Evolutionary conservation across 2,888 invertebrate species (phyloP).

Genomic region (Esperia sulphurella): DNA sequence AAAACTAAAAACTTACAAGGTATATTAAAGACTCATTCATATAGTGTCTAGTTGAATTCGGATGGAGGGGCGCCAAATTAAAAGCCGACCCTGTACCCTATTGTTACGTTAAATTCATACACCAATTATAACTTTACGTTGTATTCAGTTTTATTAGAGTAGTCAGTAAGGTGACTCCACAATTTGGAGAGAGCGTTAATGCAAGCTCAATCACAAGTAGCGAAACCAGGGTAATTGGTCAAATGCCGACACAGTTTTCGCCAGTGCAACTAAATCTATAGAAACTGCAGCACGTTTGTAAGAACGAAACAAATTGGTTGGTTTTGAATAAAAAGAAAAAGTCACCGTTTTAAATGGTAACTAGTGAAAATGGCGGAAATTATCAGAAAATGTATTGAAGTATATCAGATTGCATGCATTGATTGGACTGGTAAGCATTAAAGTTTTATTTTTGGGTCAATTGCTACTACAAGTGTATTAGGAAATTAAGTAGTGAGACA

Average conservation of each 20-base stretch:
- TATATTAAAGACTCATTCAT: too few species aligned
- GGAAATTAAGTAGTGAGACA: neutral
- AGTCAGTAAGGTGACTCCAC: neutral
- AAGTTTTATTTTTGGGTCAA: neutral
- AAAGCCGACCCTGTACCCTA: neutral
- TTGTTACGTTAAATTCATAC: slow-evolving; percentile 2
- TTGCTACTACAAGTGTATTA: too few species aligned
- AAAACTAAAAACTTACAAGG: too few species aligned
- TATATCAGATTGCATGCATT: slow-evolving; percentile 49
- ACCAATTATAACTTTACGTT: neutral
- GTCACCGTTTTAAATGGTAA: neutral
- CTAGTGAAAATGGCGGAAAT: slow-evolving; percentile 53
- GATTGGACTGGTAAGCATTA: slow-evolving; percentile 55
- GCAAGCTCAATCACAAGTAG: slow-evolving; percentile 3
- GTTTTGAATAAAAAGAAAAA: neutral
- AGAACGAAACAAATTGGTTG: neutral
- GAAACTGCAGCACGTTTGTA: slow-evolving; percentile 6
- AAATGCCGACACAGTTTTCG: neutral
- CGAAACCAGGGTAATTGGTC: slow-evolving; percentile 1
- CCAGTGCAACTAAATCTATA: slow-evolving; percentile 7
- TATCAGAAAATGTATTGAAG: slow-evolving; percentile 40
- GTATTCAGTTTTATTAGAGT: neutral
- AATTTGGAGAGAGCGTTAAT: neutral
- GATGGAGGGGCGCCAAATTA: neutral
- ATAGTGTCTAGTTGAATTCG: neutral